Evolutionary conservation across 2,113 vertebrate species (phyloP), one percentile per base, ranked within the genome.

Genomic region (Petrocephalus zakoni): DNA sequence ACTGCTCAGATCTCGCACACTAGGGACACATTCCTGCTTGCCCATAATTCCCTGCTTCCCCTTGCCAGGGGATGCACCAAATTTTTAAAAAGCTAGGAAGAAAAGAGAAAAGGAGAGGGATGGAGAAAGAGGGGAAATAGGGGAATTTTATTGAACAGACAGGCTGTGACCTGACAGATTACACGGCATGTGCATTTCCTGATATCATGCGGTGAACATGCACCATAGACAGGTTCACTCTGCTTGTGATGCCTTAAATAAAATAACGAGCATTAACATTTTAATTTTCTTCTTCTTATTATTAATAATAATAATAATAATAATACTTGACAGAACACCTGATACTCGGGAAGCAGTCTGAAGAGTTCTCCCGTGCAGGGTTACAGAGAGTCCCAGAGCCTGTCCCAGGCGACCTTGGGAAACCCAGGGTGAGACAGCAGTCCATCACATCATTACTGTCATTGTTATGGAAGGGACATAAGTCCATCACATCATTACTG

Each of bases 1-100:
- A 93, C 93, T 90, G 94, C 93, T 87, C 90, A 90, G 92, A 91
- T 90, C 89, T 89, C 90, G 88, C 72, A 47, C 72, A 47, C 88
- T 90, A 88, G 91, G 58, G 92, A 89, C 93, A 93, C 93, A 96
- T 96, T 95, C 94, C 94, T 90, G 61, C 91, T 90, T 91, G 91
- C 89, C 94, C 93, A 94, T 92, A 91, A 94, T 91, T 91, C 90
- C 89, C 53, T 89, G 88, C 92, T 94, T 88, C 29, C 29, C 52
- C 82, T 86, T 89, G 90, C 90, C 90, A 90, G 90, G 82, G 88
- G 91, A 91, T 90, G 89, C 88, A 88, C 89, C 64, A 78, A 89
- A 83, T 90, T 82, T 87, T 90, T 88, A 87, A 90, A 90, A 82
- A 34, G 42, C n/a, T 22, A 72, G 25, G 5, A 5, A 86, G 42